Evolutionary conservation across 2,888 invertebrate genomes (phyloP).

Genomic region (Luperina nickerlii): DNA sequence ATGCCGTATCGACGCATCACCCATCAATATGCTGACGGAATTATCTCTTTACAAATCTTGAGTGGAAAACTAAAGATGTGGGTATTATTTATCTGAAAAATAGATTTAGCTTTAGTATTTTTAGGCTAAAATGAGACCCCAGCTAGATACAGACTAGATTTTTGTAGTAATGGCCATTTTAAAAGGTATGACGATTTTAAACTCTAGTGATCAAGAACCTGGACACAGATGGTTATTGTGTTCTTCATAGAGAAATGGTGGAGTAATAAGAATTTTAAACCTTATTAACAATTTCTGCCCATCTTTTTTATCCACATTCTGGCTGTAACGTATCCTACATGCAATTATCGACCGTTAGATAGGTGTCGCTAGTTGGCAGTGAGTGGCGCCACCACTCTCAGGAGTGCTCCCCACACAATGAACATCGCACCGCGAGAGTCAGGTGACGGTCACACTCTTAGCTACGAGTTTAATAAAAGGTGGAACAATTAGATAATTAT

Average conservation of each 20-base stretch:
- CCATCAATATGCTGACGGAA: slow-evolving; percentile 18
- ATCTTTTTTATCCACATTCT: not conserved
- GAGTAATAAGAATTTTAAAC: not conserved
- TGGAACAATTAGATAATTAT: not conserved
- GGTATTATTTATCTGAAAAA: slow-evolving; percentile 21
- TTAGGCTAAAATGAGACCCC: not conserved
- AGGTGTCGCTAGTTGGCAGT: slow-evolving; percentile 51
- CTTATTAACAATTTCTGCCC: not conserved
- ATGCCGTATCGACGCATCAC: not conserved
- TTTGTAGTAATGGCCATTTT: not conserved
- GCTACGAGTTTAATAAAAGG: not conserved
- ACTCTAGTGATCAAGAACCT: not conserved
- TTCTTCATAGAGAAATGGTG: not conserved
- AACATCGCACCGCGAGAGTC: slow-evolving; percentile 25
- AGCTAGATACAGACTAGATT: not conserved
- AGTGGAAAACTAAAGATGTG: not conserved
- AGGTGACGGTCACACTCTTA: not conserved
- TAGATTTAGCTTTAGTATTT: not conserved
- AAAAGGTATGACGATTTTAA: not conserved
- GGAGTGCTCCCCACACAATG: slow-evolving; percentile 51
- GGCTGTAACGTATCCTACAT: slow-evolving; percentile 8
- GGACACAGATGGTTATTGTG: not conserved
- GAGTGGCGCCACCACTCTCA: slow-evolving; percentile 59
- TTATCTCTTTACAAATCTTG: slow-evolving; percentile 25
- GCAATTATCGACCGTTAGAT: slow-evolving; percentile 41